These are phyloP conservation scores for Leptogaster cylindrica DNA, from an alignment of 2,888 invertebrate genomes.

Conservation along the genomic window DNA sequence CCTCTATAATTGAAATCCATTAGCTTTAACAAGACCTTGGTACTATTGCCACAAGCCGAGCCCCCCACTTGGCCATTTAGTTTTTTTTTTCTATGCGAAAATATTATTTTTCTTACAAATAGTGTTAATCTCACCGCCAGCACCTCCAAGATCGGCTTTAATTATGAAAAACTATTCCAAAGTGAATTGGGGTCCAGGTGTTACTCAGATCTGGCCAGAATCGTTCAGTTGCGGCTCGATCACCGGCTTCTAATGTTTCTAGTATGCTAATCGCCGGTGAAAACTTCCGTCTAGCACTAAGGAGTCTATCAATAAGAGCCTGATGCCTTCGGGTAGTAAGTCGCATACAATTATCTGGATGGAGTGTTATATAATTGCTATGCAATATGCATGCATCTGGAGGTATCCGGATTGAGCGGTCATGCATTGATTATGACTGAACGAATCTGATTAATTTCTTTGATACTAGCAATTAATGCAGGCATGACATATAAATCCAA, in stretches of 20 bases:
- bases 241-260: neutral
- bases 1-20: constrained; percentile 38
- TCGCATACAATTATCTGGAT: neutral
- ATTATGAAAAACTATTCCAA: constrained; percentile 23
- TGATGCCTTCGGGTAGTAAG: constrained; percentile 4
- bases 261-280: constrained; percentile 10
- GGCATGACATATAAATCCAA: constrained; percentile 2
- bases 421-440: constrained; percentile 39
- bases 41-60: neutral
- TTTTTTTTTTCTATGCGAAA: neutral
- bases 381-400: constrained; percentile 35
- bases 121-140: constrained; percentile 19
- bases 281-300: constrained; percentile 30
- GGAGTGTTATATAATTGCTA: constrained; percentile 23
- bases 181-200: constrained; percentile 28
- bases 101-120: constrained; percentile 27
- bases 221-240: too few relatives aligned
- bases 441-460: constrained; percentile 21
- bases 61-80: constrained; percentile 7
- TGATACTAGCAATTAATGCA: constrained; percentile 7
- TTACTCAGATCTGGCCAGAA: constrained; percentile 5
- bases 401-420: constrained; percentile 26
- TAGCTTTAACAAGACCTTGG: constrained; percentile 36
- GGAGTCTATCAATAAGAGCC: constrained; percentile 16
- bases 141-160: neutral